Percentiles rank a stretch among this genome's conserved stretches.
These are phyloP conservation scores for Neoaliturus tenellus DNA, from an alignment of 2,888 invertebrate species.

Conservation along the genomic window DNA sequence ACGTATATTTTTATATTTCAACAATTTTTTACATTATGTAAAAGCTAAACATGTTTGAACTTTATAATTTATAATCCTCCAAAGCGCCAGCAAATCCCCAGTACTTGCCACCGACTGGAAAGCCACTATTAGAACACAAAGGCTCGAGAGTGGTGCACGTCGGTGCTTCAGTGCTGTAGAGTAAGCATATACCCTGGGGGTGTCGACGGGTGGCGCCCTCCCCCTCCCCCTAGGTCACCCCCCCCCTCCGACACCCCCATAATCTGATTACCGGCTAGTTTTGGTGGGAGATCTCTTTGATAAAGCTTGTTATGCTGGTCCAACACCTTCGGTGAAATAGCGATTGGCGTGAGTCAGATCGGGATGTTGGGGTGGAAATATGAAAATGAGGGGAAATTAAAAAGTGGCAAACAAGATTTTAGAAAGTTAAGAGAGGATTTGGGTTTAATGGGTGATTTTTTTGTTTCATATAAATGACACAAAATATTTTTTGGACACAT, in stretches of 20 bases:
- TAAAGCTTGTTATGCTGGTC: conserved; percentile 51
- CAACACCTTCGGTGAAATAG: conserved; percentile 33
- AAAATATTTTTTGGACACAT: too few relatives aligned
- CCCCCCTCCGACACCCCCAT: not conserved
- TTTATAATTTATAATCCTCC: too few relatives aligned
- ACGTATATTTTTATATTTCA: too few relatives aligned
- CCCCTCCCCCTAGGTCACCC: not conserved
- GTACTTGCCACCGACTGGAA: not conserved
- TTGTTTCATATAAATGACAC: too few relatives aligned
- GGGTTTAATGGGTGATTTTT: too few relatives aligned
- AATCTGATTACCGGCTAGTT: conserved; percentile 51
- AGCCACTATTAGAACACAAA: conserved; percentile 35
- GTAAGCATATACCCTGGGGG: conserved; percentile 54
- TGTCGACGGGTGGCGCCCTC: not conserved
- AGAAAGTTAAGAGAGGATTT: too few relatives aligned
- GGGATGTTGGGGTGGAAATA: not conserved
- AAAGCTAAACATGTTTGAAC: too few relatives aligned
- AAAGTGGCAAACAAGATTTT: too few relatives aligned
- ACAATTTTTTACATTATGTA: too few relatives aligned
- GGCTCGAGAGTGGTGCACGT: conserved; percentile 9
- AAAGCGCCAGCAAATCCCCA: too few relatives aligned
- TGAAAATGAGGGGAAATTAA: not conserved
- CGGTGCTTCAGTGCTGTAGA: conserved; percentile 49
- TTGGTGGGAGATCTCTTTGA: conserved; percentile 51
- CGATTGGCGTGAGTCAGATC: not conserved